Evolutionary conservation across 2,113 vertebrate genomes (phyloP), one percentile per base, ranked within the genome.

Genomic region (Petrocephalus microphthalmus): DNA sequence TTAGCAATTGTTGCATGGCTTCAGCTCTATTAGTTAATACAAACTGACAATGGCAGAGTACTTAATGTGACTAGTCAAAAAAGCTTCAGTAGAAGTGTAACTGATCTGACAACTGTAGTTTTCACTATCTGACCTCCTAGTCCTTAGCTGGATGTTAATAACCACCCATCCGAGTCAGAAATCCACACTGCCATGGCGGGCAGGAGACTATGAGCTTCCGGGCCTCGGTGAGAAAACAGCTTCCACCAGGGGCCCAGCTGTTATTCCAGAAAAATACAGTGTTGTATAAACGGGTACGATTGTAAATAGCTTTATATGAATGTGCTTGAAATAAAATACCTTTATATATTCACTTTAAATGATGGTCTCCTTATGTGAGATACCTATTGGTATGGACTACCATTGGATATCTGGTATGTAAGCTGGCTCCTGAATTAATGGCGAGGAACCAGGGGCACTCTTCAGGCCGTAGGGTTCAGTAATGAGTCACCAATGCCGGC

Each of bases 61-160:
- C 56, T 56, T 54, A 56, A 56, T 29, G 22, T 52, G 74, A 82
- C 37, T 82, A 25, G 37, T 60, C 33, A 60, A 86, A 86, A 17
- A 60, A 15, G 29, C 25, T 25, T 54, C 6, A 1, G 17, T 49
- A 53, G 17, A 33, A 87, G 29, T 53, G 67, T n/a, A 33, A 29
- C 56, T 15, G 17, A 25, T 53, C 33, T 19, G 29, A 53, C 8
- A 19, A 37, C 33, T 78, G 71, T 74, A 74, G 67, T 7, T 87
- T 78, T 71, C 86, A 67, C 90, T 87, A 89, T 92, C 54, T 56
- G 5, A 54, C n/a, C 13, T 13, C 90, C 88, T 87, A 91, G 89
- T 92, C 92, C 94, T 94, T 91, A 93, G 93, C 92, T 93, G 91
- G 90, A 89, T 93, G 94, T 93, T 94, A 95, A 94, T 93, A 93